A percentile compares a stretch with the other conserved stretches of the same genome.
These are phyloP conservation scores for Scaptomyza flava DNA, from an alignment of 2,888 invertebrate species.

Conservation along the genomic window DNA sequence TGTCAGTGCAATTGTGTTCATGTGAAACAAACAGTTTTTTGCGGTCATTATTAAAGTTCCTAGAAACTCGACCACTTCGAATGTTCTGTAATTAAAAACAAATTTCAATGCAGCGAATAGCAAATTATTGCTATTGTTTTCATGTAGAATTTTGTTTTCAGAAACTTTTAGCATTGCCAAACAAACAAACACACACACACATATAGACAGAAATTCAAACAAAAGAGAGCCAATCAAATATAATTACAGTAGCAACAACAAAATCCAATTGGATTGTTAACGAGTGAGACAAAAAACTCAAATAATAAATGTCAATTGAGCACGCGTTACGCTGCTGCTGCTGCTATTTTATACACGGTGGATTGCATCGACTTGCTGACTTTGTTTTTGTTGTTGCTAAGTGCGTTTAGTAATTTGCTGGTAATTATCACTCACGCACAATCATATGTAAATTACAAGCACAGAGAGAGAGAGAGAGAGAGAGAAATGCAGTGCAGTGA, in stretches of 20 bases:
- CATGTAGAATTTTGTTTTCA: slow-evolving; percentile 30
- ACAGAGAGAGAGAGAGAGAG: slow-evolving; percentile 7
- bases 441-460: slow-evolving; percentile 61
- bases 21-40: slow-evolving; percentile 51
- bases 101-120: slow-evolving; percentile 54
- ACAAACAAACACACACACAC: slow-evolving; percentile 26
- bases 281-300: slow-evolving; percentile 35
- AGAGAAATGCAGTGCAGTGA: slow-evolving; percentile 31
- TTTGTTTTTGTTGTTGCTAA: slow-evolving; percentile 58
- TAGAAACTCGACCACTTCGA: slow-evolving; percentile 55
- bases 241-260: slow-evolving; percentile 48
- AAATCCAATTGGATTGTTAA: slow-evolving; percentile 28
- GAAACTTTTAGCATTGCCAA: slow-evolving; percentile 34
- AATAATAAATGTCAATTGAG: slow-evolving; percentile 71
- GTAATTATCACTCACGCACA: slow-evolving; percentile 77
- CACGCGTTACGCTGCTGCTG: slow-evolving; percentile 42
- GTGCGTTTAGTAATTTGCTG: slow-evolving; percentile 76
- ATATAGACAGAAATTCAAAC: slow-evolving; percentile 11
- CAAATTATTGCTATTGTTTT: slow-evolving; percentile 42
- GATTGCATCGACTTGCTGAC: slow-evolving; percentile 19
- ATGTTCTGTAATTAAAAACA: slow-evolving; percentile 61
- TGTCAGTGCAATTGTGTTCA: slow-evolving; percentile 42
- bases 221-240: slow-evolving; percentile 55
- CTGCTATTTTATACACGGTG: slow-evolving; percentile 5
- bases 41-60: slow-evolving; percentile 55